Percentiles rank a stretch among this genome's conserved stretches.
These are phyloP conservation scores for Ctenoplectra terminalis DNA, from an alignment of 1,140 invertebrate species.

Conservation along the genomic window DNA sequence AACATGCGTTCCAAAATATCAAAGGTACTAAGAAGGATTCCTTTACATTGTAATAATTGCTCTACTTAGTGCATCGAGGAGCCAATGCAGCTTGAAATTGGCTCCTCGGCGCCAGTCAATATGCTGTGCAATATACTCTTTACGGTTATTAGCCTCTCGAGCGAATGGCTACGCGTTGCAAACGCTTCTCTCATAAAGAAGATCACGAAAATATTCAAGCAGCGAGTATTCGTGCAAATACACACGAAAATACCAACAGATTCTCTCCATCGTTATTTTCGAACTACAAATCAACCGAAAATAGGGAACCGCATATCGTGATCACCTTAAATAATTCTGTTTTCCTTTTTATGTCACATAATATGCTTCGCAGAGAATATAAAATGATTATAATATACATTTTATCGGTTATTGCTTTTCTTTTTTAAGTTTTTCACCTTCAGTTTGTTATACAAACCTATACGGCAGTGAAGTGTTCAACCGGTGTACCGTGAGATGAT, in stretches of 20 bases:
- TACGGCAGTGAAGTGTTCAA: no score
- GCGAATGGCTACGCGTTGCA: conserved; percentile 5
- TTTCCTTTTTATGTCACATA: no score
- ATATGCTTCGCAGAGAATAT: no score
- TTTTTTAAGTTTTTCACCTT: no score
- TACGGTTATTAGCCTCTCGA: conserved; percentile 36
- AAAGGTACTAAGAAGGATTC: background rate
- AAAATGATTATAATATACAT: no score
- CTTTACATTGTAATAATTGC: conserved; percentile 24
- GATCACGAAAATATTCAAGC: background rate
- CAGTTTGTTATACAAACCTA: no score
- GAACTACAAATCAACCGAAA: background rate
- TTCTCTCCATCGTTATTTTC: background rate
- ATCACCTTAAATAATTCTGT: no score
- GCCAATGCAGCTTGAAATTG: conserved; percentile 25
- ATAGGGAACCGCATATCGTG: no score
- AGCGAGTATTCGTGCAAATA: background rate
- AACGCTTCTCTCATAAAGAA: background rate
- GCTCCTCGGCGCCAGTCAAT: background rate
- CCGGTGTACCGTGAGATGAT: no score
- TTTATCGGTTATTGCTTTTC: no score
- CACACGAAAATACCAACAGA: background rate
- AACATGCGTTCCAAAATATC: background rate
- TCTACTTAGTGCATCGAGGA: conserved; percentile 22
- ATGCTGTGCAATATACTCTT: conserved; percentile 46